Conservation (phyloP, 2,888 invertebrate species). For the Tromatobia lineatoria region DNA sequence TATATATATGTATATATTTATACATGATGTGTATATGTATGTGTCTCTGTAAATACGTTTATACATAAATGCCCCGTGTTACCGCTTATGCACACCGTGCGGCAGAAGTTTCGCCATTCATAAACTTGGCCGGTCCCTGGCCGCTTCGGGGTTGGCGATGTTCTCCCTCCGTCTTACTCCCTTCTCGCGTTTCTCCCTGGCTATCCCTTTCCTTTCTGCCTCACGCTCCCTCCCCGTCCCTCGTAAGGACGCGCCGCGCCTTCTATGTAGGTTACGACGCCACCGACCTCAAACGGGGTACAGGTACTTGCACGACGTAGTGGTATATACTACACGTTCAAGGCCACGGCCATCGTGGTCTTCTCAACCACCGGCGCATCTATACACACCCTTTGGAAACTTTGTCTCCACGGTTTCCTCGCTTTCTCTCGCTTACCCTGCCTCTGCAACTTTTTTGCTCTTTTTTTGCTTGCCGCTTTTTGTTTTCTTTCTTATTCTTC, state of each 20-base stretch:
- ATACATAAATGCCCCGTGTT: conserved; percentile 64
- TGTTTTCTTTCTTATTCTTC: background rate
- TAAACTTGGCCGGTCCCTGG: conserved; percentile 73
- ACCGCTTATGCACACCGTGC: conserved; percentile 70
- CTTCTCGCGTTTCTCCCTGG: conserved; percentile 51
- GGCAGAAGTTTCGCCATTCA: conserved; percentile 82
- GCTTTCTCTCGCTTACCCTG: conserved; percentile 30
- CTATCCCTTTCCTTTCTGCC: conserved; percentile 51
- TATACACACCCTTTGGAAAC: conserved; percentile 59
- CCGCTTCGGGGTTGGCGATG: conserved; percentile 54
- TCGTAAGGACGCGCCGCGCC: conserved; percentile 66
- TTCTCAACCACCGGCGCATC: conserved; percentile 47
- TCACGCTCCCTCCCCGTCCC: conserved; percentile 40
- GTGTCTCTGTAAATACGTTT: conserved; percentile 23
- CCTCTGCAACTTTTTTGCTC: conserved; percentile 13
- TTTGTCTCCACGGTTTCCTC: conserved; percentile 53
- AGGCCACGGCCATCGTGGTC: conserved; percentile 64
- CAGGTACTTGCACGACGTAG: conserved; percentile 67
- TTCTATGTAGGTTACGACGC: conserved; percentile 81
- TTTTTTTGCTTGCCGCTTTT: background rate
- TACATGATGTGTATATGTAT: background rate
- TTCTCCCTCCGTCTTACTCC: conserved; percentile 48
- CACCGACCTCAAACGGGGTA: conserved; percentile 71
- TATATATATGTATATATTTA: background rate
- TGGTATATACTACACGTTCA: conserved; percentile 57